Percentiles rank a stretch among this genome's conserved stretches.
Evolutionary conservation across 1,140 invertebrate species (phyloP).

Genomic region (Trichonephila clavipes): DNA sequence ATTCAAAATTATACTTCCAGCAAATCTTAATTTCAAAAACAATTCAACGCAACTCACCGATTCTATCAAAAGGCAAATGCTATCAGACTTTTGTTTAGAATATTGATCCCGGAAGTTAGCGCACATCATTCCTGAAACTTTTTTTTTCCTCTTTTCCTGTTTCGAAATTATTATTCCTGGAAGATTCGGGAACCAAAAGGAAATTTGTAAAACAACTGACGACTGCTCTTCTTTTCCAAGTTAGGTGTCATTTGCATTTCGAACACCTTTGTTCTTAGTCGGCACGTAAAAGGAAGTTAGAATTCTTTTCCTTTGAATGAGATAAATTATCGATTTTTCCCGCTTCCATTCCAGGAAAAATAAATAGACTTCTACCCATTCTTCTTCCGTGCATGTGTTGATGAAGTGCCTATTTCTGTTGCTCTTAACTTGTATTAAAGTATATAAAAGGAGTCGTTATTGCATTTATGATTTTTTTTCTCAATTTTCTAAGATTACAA

Average conservation of each 20-base stretch:
- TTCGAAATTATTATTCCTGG: conserved; percentile 46
- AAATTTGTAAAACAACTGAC: conserved; percentile 51
- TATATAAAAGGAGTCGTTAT: too few species aligned
- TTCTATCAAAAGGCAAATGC: too few species aligned
- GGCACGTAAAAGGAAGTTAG: conserved; percentile 26
- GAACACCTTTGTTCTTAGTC: conserved; percentile 15
- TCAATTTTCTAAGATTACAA: too few species aligned
- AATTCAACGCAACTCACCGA: not conserved
- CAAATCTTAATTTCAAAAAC: not conserved
- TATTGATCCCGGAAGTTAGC: not conserved
- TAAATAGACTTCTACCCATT: not conserved
- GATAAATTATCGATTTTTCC: conserved; percentile 31
- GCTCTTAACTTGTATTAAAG: too few species aligned
- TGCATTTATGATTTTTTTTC: too few species aligned
- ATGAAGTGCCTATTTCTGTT: not conserved
- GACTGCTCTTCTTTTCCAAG: conserved; percentile 9
- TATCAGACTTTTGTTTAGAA: not conserved
- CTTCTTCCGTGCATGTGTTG: not conserved
- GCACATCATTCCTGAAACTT: not conserved
- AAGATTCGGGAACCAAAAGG: conserved; percentile 1
- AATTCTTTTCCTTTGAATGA: conserved; percentile 38
- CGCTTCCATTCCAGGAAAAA: not conserved
- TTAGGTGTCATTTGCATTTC: conserved; percentile 62
- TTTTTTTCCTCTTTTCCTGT: not conserved
- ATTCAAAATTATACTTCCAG: not conserved